These are phyloP conservation scores for Falco concolor DNA, from an alignment of 2,797 vertebrate genomes.

Conservation along the genomic window DNA sequence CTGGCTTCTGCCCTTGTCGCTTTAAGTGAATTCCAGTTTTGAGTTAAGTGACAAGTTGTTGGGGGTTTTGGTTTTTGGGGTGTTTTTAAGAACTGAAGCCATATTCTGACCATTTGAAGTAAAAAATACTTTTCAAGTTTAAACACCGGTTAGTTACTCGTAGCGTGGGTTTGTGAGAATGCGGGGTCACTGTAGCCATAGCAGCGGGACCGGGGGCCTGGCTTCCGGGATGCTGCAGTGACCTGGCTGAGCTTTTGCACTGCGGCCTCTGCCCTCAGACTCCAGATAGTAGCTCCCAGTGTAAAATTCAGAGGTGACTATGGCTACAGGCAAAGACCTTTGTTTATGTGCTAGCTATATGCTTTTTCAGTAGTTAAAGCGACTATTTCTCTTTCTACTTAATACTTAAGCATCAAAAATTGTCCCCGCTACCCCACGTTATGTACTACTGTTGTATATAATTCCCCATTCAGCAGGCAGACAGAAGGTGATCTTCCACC, in stretches of 20 bases:
- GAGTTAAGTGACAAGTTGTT: not conserved
- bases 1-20: not conserved
- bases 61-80: not conserved
- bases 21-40: not conserved
- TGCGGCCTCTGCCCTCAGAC: not conserved
- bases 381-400: not conserved
- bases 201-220: not conserved
- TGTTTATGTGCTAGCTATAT: not conserved
- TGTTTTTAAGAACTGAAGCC: not conserved
- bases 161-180: not conserved
- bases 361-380: not conserved
- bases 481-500: not conserved
- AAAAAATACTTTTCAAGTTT: not conserved
- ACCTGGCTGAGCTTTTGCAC: not conserved
- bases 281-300: not conserved
- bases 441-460: not conserved
- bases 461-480: not conserved
- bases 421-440: not conserved
- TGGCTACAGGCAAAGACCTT: not conserved
- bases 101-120: not conserved
- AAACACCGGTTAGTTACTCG: not conserved
- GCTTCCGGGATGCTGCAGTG: not conserved
- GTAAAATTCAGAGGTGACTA: not conserved
- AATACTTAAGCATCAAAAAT: not conserved
- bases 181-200: not conserved